Evolutionary conservation across 2,888 invertebrate genomes (phyloP), one percentile per base, ranked within the genome.

Genomic region (Emmelina monodactyla): DNA sequence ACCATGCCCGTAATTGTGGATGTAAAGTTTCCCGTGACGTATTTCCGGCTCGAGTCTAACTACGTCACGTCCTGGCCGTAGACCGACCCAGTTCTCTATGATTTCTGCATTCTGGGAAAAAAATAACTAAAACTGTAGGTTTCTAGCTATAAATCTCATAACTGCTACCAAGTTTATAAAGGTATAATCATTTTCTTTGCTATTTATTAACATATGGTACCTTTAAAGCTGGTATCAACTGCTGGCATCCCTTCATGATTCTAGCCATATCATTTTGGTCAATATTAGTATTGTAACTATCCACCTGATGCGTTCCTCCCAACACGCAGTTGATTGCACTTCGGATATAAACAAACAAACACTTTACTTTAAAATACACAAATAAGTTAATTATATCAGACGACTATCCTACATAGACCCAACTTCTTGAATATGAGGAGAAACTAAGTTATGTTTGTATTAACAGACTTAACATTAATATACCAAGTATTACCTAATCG

Each of bases 1-100:
- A 79, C 78, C 92, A 55, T 94, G 93, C 2, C 91, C 93, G 55
- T 93, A 93, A 66, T 93, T 92, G 56, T 93, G 92, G 41, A 93
- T 85, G 33, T 88, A 69, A 50, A 84, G 57, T 52, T 70, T 83
- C 48, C 57, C 76, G 37, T 57, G 42, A 16, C 48, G 50, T n/a
- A 56, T 47, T 50, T 88, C 86, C 0, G 73, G 47, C 48, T 92
- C 91, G 16, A 93, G 50, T 28, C 91, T 81, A 10, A 92, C 71
- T 34, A 58, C 49, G 1, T 60, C 54, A 40, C 93, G 73, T 1
- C 85, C 88, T 0, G 93, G 93, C 14, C 93, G 72, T 34, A 94
- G 62, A 0, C 92, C 93, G 0, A 84, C 88, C 85, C 88, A 87
- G 43, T 88, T 82, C 2, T 59, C 71, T 1, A 86, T 40, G 14